Evolutionary conservation across 1,140 invertebrate genomes (phyloP).

Genomic region (Temnothorax nylanderi): DNA sequence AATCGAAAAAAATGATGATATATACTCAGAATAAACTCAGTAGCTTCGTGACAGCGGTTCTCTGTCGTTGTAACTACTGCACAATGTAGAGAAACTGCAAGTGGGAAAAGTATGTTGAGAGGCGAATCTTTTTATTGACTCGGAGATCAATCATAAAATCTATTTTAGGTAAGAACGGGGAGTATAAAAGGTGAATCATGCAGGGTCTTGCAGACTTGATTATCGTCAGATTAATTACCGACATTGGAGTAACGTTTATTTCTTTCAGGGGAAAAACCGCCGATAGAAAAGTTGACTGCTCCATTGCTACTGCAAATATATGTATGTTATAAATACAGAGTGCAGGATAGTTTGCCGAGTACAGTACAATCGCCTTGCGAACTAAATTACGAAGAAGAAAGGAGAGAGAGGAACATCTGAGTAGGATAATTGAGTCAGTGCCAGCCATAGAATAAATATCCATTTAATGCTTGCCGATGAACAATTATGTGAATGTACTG

Average conservation of each 20-base stretch:
- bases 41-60: constrained; percentile 13
- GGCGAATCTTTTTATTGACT: constrained; percentile 10
- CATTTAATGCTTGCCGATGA: not conserved
- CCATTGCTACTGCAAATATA: not conserved
- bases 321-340: not conserved
- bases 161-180: not conserved
- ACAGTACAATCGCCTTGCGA: not conserved
- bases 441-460: not conserved
- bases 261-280: not conserved
- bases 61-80: not conserved
- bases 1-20: not conserved
- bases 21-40: constrained; percentile 28
- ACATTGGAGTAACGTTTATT: not conserved
- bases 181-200: not conserved
- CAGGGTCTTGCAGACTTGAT: not conserved
- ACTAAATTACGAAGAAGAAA: not conserved
- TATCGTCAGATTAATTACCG: not conserved
- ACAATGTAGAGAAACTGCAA: not conserved
- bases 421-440: not conserved
- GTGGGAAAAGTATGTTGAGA: constrained; percentile 5
- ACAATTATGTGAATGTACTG: not conserved
- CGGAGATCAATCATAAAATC: constrained; percentile 4
- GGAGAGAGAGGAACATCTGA: not conserved
- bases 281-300: not conserved
- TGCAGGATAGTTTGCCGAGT: not conserved